These are phyloP conservation scores for Menidia beryllina DNA, from an alignment of 2,113 vertebrate genomes.

Conservation along the genomic window DNA sequence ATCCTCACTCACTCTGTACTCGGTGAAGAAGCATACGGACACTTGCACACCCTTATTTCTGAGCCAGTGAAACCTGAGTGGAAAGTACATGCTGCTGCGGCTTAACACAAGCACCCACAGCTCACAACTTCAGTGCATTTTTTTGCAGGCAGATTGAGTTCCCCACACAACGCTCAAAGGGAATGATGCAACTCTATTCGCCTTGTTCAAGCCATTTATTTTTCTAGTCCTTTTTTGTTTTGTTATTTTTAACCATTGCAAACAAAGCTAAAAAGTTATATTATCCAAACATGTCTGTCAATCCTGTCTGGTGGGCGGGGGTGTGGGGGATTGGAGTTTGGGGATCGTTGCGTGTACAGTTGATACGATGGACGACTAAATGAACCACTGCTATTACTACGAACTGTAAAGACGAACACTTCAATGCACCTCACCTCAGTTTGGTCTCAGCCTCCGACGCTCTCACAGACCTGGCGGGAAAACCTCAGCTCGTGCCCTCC, in stretches of 20 bases:
- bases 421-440: slow-evolving; percentile 70
- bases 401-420: slow-evolving; percentile 69
- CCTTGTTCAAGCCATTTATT: slow-evolving; percentile 80
- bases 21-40: slow-evolving; percentile 75
- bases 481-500: slow-evolving; percentile 50
- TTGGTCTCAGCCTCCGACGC: slow-evolving; percentile 61
- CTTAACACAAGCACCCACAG: slow-evolving; percentile 61
- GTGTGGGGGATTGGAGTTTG: background rate
- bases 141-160: slow-evolving; percentile 59
- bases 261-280: slow-evolving; percentile 67
- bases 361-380: slow-evolving; percentile 33
- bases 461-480: slow-evolving; percentile 61
- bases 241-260: slow-evolving; percentile 68
- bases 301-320: slow-evolving; percentile 40
- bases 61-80: slow-evolving; percentile 81
- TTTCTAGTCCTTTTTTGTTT: slow-evolving; percentile 60
- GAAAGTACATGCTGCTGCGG: slow-evolving; percentile 71
- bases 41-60: slow-evolving; percentile 83
- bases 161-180: slow-evolving; percentile 71
- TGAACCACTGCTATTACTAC: slow-evolving; percentile 77
- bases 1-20: slow-evolving; percentile 73
- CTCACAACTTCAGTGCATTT: slow-evolving; percentile 67
- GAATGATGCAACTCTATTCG: slow-evolving; percentile 78
- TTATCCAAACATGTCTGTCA: slow-evolving; percentile 67
- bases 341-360: slow-evolving; percentile 51